These are phyloP conservation scores for Cephus runcator DNA, from an alignment of 2,888 invertebrate genomes.

Conservation along the genomic window DNA sequence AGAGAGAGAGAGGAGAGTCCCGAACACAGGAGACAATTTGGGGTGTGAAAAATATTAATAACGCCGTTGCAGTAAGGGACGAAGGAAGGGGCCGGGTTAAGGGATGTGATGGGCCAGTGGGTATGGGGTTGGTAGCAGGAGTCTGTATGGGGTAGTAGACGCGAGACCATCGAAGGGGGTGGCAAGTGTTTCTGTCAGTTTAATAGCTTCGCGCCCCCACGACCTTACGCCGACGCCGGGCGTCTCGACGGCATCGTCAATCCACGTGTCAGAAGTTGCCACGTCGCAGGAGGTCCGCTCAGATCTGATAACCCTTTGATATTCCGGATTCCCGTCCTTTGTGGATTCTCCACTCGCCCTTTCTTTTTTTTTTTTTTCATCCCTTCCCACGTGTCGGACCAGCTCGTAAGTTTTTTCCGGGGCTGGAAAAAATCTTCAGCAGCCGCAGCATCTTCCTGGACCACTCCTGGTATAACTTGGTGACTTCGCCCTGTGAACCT, in stretches of 20 bases:
- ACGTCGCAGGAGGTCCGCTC: slow-evolving; percentile 43
- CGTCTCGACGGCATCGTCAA: slow-evolving; percentile 62
- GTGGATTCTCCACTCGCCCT: neutral
- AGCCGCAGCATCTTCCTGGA: neutral
- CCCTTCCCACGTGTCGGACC: neutral
- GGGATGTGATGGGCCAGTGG: slow-evolving; percentile 22
- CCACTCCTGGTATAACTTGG: neutral
- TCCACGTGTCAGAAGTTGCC: slow-evolving; percentile 62
- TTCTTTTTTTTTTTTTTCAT: neutral
- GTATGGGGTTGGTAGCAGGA: slow-evolving; percentile 17
- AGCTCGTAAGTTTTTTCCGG: neutral
- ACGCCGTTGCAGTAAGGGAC: slow-evolving; percentile 38
- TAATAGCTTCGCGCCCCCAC: slow-evolving; percentile 63
- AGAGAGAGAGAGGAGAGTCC: slow-evolving; percentile 21
- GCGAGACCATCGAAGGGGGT: slow-evolving; percentile 51
- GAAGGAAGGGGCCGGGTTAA: slow-evolving; percentile 30
- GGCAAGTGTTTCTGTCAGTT: slow-evolving; percentile 67
- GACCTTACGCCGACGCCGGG: slow-evolving; percentile 18
- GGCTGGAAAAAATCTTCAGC: neutral
- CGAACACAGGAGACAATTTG: slow-evolving; percentile 57
- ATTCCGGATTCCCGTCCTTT: slow-evolving; percentile 41
- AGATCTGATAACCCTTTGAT: slow-evolving; percentile 62
- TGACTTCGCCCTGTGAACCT: neutral
- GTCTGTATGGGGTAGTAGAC: slow-evolving; percentile 29
- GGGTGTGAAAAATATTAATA: slow-evolving; percentile 64